Base-by-base conservation (phyloP, 1,140 invertebrate species). In the Lethocerus indicus region DNA sequence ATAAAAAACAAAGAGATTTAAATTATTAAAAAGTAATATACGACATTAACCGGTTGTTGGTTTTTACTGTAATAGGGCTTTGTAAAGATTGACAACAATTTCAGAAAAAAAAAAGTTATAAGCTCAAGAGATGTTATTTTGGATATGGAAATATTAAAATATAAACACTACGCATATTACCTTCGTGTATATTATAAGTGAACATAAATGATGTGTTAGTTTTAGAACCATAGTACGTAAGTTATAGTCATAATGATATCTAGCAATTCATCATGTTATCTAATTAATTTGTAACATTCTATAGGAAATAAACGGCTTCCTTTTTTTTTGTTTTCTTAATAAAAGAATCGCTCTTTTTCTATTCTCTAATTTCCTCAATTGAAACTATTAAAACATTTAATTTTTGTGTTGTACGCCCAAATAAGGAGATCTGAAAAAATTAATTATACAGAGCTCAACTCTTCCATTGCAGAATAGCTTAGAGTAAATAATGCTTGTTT, bases 101-200 rank as follows among this genome's bases (percentile, higher is more conserved):
- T 28, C 9, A 26, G 26, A 20, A 26, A 26, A 44, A 44, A 21
- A 28, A 27, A 20, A n/a, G 14, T 44, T 27, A 27, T 16, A 44
- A 44, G 42, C 42, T 44, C 42, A 44, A 44, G 42, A 44, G 42
- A 44, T 44, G 42, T 28, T 44, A 44, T 44, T 44, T 44, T 44
- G 42, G 25, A 44, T 44, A 44, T 44, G 26, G 13, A 44, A 13
- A 28, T 20, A 6, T 27, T 27, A 1, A 21, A 20, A 44, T 18
- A 12, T 39, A 26, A n/a, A 26, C 18, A 26, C 7, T 16, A 28
- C 1, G 12, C 42, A 28, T 27, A 3, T 28, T 12, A n/a, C n/a
- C n/a, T 44, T 16, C n/a, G 20, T 44, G 42, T 44, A 44, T 14
- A 44, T 44, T 44, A 44, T 28, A 44, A 2, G 20, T 14, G 29